These are phyloP conservation scores for Ramazzottius varieornatus DNA, from an alignment of 2,888 invertebrate species.

Conservation along the genomic window DNA sequence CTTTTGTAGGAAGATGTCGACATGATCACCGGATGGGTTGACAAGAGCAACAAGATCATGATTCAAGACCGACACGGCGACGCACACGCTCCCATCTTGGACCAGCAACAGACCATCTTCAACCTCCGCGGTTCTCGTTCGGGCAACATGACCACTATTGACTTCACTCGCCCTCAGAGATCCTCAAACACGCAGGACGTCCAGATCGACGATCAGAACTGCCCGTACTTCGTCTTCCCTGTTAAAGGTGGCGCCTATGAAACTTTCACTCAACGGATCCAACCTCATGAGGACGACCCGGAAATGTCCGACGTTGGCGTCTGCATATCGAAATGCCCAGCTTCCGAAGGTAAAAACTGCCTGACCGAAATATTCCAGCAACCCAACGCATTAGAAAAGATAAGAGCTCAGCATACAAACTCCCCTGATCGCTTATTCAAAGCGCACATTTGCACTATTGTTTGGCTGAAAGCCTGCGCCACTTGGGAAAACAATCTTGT, in stretches of 20 bases:
- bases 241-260: background rate
- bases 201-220: background rate
- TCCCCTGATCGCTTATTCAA: too few species aligned
- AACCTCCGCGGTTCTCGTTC: background rate
- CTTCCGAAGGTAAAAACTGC: too few species aligned
- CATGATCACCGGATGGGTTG: background rate
- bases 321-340: background rate
- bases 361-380: too few species aligned
- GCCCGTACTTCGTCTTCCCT: background rate
- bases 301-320: background rate
- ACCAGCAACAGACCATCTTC: background rate
- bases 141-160: background rate
- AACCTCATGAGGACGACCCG: background rate
- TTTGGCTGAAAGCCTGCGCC: too few species aligned
- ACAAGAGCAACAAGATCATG: background rate
- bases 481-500: too few species aligned
- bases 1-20: background rate
- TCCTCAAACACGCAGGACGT: background rate
- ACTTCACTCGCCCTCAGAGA: background rate
- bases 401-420: too few species aligned
- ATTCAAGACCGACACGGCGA: conserved; percentile 1
- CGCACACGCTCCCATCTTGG: background rate
- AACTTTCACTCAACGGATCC: background rate
- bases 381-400: too few species aligned
- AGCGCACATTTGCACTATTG: too few species aligned